Conservation (phyloP, 2,113 vertebrate genomes). For the Eubucco bourcierii region DNA sequence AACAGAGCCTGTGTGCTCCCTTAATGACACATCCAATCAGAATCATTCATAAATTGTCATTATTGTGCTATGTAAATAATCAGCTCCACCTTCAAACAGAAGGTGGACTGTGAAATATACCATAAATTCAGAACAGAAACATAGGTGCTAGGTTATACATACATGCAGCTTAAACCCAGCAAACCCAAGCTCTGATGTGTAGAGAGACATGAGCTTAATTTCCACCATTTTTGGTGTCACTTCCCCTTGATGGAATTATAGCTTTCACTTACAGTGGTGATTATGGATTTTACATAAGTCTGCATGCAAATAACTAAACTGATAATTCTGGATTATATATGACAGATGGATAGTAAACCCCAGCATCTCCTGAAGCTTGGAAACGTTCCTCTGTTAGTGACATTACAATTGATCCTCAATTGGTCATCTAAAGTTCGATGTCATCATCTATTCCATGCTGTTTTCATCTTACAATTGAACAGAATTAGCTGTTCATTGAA, state of each 20-base stretch:
- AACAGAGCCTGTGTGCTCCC: neutral
- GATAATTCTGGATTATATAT: conserved; percentile 3
- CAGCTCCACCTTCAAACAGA: neutral
- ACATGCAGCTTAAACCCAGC: neutral
- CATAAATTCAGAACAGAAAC: neutral
- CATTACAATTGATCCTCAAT: neutral
- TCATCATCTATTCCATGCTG: neutral
- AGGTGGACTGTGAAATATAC: neutral
- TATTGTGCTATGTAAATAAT: neutral
- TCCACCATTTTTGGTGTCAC: neutral
- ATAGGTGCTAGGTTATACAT: neutral
- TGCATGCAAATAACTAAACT: conserved; percentile 26
- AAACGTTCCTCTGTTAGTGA: neutral
- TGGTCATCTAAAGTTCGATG: neutral
- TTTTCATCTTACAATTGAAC: neutral
- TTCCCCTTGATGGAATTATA: neutral
- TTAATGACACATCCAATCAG: neutral
- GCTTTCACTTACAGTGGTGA: neutral
- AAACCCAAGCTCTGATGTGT: neutral
- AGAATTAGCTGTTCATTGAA: neutral
- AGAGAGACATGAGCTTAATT: neutral
- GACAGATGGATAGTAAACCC: neutral
- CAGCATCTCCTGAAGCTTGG: neutral
- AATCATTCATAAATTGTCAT: neutral
- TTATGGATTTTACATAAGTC: conserved; percentile 3